phyloP scores from a whole-genome alignment of 2,797 vertebrate genomes.

The Emys orbicularis region DNA sequence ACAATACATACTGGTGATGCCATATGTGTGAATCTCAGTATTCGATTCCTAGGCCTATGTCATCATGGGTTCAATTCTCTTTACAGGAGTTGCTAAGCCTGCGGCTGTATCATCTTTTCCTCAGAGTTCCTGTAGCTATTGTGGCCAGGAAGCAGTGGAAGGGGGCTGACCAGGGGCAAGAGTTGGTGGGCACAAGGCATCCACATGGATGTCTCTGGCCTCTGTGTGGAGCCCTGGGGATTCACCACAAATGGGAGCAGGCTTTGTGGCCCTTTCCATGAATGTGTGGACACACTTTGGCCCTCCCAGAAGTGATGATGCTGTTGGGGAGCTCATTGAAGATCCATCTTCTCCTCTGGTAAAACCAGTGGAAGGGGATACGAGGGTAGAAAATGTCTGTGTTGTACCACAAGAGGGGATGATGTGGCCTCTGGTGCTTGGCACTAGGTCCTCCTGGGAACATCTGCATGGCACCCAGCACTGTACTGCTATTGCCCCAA shows the following conservation, averaged over 20 bases:
- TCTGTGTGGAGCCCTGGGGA: not conserved
- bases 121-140: constrained; percentile 13
- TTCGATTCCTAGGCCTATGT: not conserved
- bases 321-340: not conserved
- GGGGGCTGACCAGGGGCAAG: not conserved
- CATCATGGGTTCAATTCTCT: not conserved
- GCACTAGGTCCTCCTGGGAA: not conserved
- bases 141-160: not conserved
- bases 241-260: constrained; percentile 8
- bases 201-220: not conserved
- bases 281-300: not conserved
- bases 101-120: not conserved
- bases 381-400: not conserved
- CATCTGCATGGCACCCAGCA: not conserved
- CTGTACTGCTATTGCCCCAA: not conserved
- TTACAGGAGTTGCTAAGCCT: not conserved
- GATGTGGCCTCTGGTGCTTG: not conserved
- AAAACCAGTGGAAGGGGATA: not conserved
- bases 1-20: not conserved
- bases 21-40: not conserved
- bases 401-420: not conserved
- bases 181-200: not conserved
- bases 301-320: not conserved
- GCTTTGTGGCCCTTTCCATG: not conserved
- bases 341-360: not conserved